A percentile compares a stretch with the other conserved stretches of the same genome.
phyloP scores from a whole-genome alignment of 2,888 invertebrate genomes.

The Ceraclea dissimilis region DNA sequence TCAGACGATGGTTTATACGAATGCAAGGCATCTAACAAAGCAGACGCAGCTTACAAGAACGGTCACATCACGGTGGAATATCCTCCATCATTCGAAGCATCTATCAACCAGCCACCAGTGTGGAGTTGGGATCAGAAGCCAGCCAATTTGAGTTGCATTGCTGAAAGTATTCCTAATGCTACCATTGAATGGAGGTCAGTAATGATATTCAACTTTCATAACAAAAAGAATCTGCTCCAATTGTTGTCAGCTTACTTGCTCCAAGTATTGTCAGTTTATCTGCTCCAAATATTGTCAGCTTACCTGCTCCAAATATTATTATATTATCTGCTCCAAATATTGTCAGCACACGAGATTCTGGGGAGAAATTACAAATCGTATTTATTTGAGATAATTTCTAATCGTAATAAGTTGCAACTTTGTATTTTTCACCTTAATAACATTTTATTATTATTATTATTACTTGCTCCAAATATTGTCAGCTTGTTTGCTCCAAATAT shows the following conservation, averaged over 20 bases:
- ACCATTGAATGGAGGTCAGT: slow-evolving; percentile 76
- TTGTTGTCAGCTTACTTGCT: background rate
- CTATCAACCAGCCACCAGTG: slow-evolving; percentile 60
- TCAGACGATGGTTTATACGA: slow-evolving; percentile 84
- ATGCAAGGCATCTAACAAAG: slow-evolving; percentile 75
- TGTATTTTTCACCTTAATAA: no score
- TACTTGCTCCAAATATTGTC: no score
- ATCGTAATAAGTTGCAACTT: no score
- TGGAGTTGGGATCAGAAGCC: slow-evolving; percentile 79
- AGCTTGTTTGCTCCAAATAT: no score
- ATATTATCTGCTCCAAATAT: background rate
- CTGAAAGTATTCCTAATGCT: slow-evolving; percentile 86
- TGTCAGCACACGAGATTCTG: no score
- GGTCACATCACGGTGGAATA: slow-evolving; percentile 81
- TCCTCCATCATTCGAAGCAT: slow-evolving; percentile 68
- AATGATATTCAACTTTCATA: slow-evolving; percentile 21
- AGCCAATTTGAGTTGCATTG: slow-evolving; percentile 79
- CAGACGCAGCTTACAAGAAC: slow-evolving; percentile 62
- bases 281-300: background rate
- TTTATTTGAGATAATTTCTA: no score
- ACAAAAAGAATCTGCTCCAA: background rate
- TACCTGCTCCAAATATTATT: background rate
- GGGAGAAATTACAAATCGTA: no score
- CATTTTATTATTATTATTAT: no score
- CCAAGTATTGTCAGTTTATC: background rate